These are phyloP conservation scores for Tragelaphus oryx DNA, from an alignment of 2,797 vertebrate species.

Conservation along the genomic window DNA sequence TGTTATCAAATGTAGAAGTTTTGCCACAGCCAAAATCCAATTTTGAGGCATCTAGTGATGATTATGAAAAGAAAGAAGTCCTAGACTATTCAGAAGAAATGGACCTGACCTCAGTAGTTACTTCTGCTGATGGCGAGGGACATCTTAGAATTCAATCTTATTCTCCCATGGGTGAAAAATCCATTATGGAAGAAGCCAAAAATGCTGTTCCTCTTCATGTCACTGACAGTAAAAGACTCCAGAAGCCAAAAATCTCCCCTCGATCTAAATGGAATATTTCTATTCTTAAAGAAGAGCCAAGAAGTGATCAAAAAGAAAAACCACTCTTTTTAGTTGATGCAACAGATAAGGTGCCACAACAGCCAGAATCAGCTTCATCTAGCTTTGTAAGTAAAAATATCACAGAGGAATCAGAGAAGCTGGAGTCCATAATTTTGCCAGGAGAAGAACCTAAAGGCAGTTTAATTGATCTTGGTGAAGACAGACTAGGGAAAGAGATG, in stretches of 20 bases:
- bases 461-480: slow-evolving; percentile 49
- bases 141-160: slow-evolving; percentile 11
- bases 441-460: slow-evolving; percentile 47
- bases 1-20: slow-evolving; percentile 27
- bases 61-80: slow-evolving; percentile 17
- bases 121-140: neutral
- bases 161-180: neutral
- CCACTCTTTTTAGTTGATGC: slow-evolving; percentile 42
- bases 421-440: slow-evolving; percentile 36
- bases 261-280: slow-evolving; percentile 40
- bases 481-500: slow-evolving; percentile 51
- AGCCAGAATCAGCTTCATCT: slow-evolving; percentile 23
- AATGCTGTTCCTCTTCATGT: neutral
- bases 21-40: neutral
- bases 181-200: slow-evolving; percentile 24
- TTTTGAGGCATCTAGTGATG: neutral
- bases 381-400: slow-evolving; percentile 44
- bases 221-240: slow-evolving; percentile 30
- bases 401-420: slow-evolving; percentile 29
- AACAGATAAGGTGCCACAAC: slow-evolving; percentile 5
- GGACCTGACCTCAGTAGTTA: neutral
- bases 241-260: slow-evolving; percentile 57
- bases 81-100: neutral
- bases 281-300: slow-evolving; percentile 49
- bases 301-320: slow-evolving; percentile 5